Conservation (phyloP, 2,113 vertebrate genomes). For the Bolborhynchus lineola region DNA sequence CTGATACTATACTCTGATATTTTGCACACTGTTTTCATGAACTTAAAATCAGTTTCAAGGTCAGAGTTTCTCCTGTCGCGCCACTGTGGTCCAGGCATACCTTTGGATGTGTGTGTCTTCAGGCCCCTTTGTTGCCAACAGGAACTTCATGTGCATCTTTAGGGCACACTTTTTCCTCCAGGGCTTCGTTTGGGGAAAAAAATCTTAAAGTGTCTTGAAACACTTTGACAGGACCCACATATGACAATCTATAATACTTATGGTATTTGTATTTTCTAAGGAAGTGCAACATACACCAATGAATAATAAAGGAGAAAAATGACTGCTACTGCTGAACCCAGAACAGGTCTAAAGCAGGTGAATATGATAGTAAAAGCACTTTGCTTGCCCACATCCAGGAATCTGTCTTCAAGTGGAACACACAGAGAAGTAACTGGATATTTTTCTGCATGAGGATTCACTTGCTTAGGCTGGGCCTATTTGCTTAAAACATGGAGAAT, state of each 20-base stretch:
- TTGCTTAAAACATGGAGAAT: background rate
- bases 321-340: background rate
- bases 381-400: background rate
- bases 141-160: fast-evolving
- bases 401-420: background rate
- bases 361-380: background rate
- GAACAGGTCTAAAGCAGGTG: background rate
- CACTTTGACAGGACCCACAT: background rate
- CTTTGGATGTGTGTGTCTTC: background rate
- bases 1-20: background rate
- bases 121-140: background rate
- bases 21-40: background rate
- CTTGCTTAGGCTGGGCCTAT: background rate
- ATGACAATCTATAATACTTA: background rate
- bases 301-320: background rate
- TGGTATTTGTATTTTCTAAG: background rate
- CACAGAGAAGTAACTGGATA: background rate
- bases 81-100: background rate
- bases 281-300: background rate
- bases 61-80: background rate
- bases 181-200: background rate
- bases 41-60: background rate
- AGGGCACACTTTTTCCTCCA: background rate
- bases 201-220: background rate
- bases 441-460: background rate